These are phyloP conservation scores for Pongo abelii DNA, from an alignment of 2,113 vertebrate genomes.

Conservation along the genomic window DNA sequence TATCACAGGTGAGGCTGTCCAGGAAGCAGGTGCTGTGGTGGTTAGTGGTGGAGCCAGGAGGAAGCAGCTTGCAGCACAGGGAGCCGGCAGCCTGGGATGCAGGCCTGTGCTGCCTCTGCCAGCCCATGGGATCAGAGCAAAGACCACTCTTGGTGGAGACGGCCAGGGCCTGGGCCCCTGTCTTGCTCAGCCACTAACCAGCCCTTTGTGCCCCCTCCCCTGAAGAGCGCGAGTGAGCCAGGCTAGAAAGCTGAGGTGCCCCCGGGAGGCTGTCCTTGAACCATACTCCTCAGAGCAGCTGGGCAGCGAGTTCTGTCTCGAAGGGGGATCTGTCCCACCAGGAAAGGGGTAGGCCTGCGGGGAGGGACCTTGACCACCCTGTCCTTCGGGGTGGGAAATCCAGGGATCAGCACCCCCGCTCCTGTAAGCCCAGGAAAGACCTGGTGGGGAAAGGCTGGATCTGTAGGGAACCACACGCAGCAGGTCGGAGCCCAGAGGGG, in stretches of 20 bases:
- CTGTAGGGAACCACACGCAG: not conserved
- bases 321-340: not conserved
- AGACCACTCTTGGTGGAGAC: not conserved
- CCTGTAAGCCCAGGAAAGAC: no score
- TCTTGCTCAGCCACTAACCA: not conserved
- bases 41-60: no score
- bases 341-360: not conserved
- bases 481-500: not conserved
- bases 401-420: not conserved
- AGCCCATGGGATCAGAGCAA: not conserved
- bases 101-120: no score
- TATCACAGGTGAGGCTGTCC: not conserved
- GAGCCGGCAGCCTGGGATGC: not conserved
- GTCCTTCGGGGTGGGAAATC: not conserved
- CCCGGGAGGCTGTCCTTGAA: not conserved
- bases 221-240: accelerated
- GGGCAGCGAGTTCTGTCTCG: not conserved
- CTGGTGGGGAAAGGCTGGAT: no score
- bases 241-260: not conserved
- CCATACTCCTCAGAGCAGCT: no score
- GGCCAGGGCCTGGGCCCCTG: not conserved
- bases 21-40: not conserved
- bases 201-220: not conserved
- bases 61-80: not conserved
- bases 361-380: no score